Conservation (phyloP, 2,888 invertebrate genomes). For the Cephus nigrinus region DNA sequence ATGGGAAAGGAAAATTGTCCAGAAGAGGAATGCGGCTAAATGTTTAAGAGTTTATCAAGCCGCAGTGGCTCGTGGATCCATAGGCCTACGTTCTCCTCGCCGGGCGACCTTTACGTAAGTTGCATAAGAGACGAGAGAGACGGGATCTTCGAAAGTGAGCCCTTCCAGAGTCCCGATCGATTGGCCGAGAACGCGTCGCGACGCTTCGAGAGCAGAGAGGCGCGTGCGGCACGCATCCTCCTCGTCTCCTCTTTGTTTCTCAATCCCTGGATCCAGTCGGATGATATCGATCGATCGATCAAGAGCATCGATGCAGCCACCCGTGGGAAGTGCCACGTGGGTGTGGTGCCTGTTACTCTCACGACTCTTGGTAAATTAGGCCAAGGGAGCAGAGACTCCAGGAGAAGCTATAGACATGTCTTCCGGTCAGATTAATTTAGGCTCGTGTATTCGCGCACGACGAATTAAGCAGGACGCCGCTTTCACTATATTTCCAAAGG, state of each 20-base stretch:
- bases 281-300: conserved; percentile 7
- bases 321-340: conserved; percentile 10
- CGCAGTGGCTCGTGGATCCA: neutral
- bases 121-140: neutral
- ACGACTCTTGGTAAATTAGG: conserved; percentile 13
- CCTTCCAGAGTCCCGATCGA: neutral
- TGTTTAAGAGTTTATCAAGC: no score
- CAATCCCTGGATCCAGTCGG: neutral
- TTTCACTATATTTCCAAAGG: neutral
- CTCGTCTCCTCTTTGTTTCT: no score
- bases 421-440: neutral
- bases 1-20: neutral
- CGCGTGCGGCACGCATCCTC: neutral
- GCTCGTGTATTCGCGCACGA: neutral
- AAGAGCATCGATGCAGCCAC: conserved; percentile 4
- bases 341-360: conserved; percentile 4
- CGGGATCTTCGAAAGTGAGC: neutral
- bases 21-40: neutral
- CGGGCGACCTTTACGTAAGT: neutral
- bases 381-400: neutral
- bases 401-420: neutral
- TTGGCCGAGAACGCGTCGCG: no score
- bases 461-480: neutral
- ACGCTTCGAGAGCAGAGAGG: neutral
- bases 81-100: neutral